Evolutionary conservation across 2,888 invertebrate species (phyloP).

Genomic region (Apodemia duryi): DNA sequence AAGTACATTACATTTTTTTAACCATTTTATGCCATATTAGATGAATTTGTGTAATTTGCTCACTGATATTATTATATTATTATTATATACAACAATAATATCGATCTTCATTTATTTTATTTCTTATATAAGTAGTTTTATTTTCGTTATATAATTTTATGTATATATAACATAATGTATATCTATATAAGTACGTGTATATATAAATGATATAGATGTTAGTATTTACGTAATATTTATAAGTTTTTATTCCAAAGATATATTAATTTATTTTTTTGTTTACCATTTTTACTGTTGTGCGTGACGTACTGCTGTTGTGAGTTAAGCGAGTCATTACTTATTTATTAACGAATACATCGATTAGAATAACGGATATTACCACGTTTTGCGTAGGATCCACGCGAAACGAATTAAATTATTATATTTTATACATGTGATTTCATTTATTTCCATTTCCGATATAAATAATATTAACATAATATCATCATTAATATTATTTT

Average conservation of each 20-base stretch:
- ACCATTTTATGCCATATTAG: neutral
- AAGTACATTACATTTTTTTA: neutral
- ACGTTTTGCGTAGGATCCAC: constrained; percentile 54
- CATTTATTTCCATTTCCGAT: neutral
- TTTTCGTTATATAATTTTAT: constrained; percentile 22
- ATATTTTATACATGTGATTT: constrained; percentile 1
- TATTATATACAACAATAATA: constrained; percentile 28
- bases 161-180: constrained; percentile 20
- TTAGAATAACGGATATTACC: constrained; percentile 29
- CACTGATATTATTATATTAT: too few species aligned
- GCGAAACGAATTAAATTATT: constrained; percentile 39
- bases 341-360: constrained; percentile 45
- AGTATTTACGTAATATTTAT: constrained; percentile 45
- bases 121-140: constrained; percentile 27
- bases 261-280: constrained; percentile 40
- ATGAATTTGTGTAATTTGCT: too few species aligned
- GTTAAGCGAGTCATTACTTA: constrained; percentile 54
- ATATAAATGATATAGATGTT: constrained; percentile 29
- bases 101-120: constrained; percentile 29
- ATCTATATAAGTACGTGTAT: constrained; percentile 24
- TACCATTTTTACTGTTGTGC: constrained; percentile 38
- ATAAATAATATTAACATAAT: too few species aligned
- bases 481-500: too few species aligned
- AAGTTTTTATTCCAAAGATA: constrained; percentile 69
- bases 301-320: too few species aligned